These are phyloP conservation scores for Rallus limicola DNA, from an alignment of 2,113 vertebrate species.

Conservation along the genomic window DNA sequence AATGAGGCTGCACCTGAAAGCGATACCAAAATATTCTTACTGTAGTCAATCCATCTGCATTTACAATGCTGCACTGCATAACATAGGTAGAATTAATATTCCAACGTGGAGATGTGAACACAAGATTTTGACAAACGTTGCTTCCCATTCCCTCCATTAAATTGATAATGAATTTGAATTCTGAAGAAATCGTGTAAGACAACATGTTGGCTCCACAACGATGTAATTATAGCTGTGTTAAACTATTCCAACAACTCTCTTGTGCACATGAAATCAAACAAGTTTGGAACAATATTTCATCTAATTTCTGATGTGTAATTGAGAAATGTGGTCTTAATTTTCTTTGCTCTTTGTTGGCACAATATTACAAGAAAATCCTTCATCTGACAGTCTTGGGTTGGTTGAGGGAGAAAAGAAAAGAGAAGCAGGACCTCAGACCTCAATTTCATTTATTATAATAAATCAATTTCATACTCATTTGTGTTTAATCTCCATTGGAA, in stretches of 20 bases:
- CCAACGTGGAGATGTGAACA: background rate
- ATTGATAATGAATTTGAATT: background rate
- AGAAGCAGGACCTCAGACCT: conserved; percentile 62
- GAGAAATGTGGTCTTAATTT: conserved; percentile 52
- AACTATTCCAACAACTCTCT: background rate
- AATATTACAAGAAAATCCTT: conserved; percentile 38
- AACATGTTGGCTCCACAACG: background rate
- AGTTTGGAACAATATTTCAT: conserved; percentile 32
- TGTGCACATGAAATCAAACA: background rate
- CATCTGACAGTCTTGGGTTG: conserved; percentile 29
- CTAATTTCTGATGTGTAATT: conserved; percentile 33
- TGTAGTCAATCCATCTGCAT: background rate
- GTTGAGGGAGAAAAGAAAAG: conserved; percentile 48
- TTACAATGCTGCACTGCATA: background rate
- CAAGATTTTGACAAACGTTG: background rate
- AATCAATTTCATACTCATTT: conserved; percentile 80
- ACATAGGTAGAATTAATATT: background rate
- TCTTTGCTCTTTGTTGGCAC: conserved; percentile 53
- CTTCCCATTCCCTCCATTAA: background rate
- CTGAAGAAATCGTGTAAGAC: background rate
- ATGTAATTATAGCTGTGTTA: background rate
- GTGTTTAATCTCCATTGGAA: conserved; percentile 78
- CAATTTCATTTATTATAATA: conserved; percentile 78
- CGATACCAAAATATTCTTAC: background rate
- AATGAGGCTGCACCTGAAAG: background rate